These are phyloP conservation scores for Calonectris borealis DNA, from an alignment of 2,113 vertebrate genomes.

Conservation along the genomic window DNA sequence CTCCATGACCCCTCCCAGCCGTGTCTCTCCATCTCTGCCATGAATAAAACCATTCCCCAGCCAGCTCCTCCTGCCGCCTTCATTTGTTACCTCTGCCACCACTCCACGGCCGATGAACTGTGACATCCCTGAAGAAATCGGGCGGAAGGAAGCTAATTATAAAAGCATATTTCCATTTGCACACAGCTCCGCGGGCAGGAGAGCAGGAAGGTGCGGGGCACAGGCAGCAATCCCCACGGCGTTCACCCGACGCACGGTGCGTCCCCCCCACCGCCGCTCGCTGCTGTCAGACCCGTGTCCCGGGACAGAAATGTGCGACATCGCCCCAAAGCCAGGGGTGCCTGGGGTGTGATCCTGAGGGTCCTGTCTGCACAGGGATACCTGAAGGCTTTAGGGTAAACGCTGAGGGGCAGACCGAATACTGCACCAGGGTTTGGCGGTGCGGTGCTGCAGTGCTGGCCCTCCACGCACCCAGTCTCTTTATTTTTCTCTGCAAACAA, in stretches of 20 bases:
- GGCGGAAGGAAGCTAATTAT: neutral
- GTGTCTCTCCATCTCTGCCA: neutral
- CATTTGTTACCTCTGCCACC: neutral
- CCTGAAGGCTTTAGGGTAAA: neutral
- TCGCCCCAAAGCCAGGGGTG: neutral
- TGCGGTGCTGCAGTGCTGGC: neutral
- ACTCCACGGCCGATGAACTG: rapidly evolving
- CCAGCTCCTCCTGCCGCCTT: neutral
- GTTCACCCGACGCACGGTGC: rapidly evolving
- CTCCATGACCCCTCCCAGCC: neutral
- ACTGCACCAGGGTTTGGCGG: rapidly evolving
- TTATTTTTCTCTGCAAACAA: neutral
- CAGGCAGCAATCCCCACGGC: rapidly evolving
- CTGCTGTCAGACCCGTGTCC: neutral
- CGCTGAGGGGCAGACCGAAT: rapidly evolving
- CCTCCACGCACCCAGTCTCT: rapidly evolving
- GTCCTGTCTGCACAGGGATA: neutral
- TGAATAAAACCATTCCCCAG: neutral
- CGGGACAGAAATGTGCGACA: neutral
- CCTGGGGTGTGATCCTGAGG: neutral
- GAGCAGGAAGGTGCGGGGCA: neutral
- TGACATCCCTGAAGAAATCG: neutral
- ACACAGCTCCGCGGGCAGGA: neutral
- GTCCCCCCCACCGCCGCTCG: rapidly evolving
- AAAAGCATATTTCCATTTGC: neutral